Conservation (phyloP, 1,140 invertebrate species). For the Drosophila ficusphila region DNA sequence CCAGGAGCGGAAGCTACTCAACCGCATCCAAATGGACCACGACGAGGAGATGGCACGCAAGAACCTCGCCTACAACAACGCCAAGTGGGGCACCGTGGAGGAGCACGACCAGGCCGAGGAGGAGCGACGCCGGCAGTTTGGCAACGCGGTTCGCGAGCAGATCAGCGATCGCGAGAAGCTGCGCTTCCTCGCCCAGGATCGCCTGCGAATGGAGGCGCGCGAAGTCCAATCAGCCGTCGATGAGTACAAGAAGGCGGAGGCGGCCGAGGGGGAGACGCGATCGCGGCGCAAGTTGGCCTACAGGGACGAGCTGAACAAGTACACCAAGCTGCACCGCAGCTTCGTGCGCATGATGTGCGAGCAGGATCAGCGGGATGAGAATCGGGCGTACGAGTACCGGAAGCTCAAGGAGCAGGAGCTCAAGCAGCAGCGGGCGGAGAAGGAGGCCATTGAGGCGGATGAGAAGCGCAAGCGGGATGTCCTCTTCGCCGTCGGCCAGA, state of each 20-base stretch:
- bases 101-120: slow-evolving; percentile 37
- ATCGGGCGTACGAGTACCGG: slow-evolving; percentile 50
- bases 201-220: slow-evolving; percentile 34
- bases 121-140: slow-evolving; percentile 46
- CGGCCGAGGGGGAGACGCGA: slow-evolving; percentile 13
- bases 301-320: slow-evolving; percentile 55
- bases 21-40: slow-evolving; percentile 30
- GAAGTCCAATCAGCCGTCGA: slow-evolving; percentile 43
- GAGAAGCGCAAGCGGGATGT: slow-evolving; percentile 45
- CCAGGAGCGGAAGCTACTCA: slow-evolving; percentile 26
- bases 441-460: slow-evolving; percentile 48
- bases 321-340: slow-evolving; percentile 45
- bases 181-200: slow-evolving; percentile 59
- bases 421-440: slow-evolving; percentile 27
- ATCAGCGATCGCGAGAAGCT: slow-evolving; percentile 56
- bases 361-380: slow-evolving; percentile 62
- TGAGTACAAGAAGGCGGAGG: slow-evolving; percentile 46
- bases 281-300: slow-evolving; percentile 37
- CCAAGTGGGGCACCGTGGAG: slow-evolving; percentile 57
- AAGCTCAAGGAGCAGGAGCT: slow-evolving; percentile 52
- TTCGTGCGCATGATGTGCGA: slow-evolving; percentile 58
- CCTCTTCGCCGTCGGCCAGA: slow-evolving; percentile 53
- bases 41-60: slow-evolving; percentile 49
- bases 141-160: slow-evolving; percentile 58
- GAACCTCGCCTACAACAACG: slow-evolving; percentile 51